Percentiles rank a stretch among this genome's conserved stretches.
Conservation (phyloP, 2,113 vertebrate species). For the Synchiropus splendidus region DNA sequence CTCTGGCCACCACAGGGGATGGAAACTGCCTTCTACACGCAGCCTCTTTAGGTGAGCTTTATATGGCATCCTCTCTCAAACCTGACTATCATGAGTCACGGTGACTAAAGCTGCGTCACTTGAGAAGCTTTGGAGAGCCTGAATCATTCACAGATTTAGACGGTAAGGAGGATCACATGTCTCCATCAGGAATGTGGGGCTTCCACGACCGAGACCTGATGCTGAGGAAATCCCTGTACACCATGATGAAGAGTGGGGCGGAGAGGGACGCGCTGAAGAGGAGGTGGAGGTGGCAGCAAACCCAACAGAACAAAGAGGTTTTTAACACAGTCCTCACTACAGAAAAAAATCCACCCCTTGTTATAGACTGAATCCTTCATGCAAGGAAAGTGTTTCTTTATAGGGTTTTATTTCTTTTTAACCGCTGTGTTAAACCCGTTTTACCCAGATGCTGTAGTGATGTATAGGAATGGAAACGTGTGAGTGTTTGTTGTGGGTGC, state of each 20-base stretch:
- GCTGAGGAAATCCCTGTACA: conserved; percentile 90
- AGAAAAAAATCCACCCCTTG: neutral
- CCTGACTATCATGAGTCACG: neutral
- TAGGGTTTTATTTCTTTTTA: too few species aligned
- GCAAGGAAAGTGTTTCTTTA: too few species aligned
- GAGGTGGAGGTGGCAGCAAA: conserved; percentile 97
- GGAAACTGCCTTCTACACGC: conserved; percentile 97
- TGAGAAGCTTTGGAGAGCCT: neutral
- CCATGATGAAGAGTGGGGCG: conserved; percentile 93
- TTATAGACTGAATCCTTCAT: too few species aligned
- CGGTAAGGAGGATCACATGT: conserved; percentile 17
- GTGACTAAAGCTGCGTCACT: neutral
- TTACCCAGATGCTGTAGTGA: conserved; percentile 13
- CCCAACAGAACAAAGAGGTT: conserved; percentile 98
- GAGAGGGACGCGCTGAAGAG: conserved; percentile 92
- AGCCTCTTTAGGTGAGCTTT: conserved; percentile 84
- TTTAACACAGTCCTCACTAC: conserved; percentile 19
- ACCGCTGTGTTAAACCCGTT: neutral
- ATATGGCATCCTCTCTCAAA: too few species aligned
- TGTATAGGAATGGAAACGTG: conserved; percentile 14
- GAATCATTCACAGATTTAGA: too few species aligned
- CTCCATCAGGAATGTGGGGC: conserved; percentile 89
- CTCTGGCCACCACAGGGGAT: conserved; percentile 92
- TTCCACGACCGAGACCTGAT: conserved; percentile 97
- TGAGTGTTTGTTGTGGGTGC: conserved; percentile 6